Conservation (phyloP, 2,797 vertebrate species). For the Somateria mollissima region DNA sequence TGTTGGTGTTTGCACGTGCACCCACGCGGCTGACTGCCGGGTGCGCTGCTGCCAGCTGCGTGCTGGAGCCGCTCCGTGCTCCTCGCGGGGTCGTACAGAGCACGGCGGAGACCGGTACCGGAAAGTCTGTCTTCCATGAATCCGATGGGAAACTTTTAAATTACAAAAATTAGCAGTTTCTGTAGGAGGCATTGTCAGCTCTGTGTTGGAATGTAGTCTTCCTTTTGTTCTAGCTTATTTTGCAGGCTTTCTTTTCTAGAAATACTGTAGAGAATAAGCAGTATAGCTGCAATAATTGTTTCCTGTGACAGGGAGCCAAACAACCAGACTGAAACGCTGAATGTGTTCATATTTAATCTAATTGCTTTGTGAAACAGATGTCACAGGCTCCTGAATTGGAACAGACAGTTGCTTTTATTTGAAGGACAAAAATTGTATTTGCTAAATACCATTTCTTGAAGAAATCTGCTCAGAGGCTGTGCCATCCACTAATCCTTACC, state of each 20-base stretch:
- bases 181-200: neutral
- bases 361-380: neutral
- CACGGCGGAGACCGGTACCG: neutral
- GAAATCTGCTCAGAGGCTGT: neutral
- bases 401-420: neutral
- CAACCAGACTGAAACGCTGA: neutral
- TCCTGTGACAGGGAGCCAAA: neutral
- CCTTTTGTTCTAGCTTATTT: neutral
- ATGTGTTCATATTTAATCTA: neutral
- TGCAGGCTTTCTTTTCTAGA: neutral
- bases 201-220: neutral
- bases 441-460: neutral
- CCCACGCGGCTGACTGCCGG: neutral
- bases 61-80: neutral
- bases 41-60: accelerated
- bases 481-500: neutral
- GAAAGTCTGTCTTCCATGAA: neutral
- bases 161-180: neutral
- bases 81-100: accelerated
- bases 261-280: neutral
- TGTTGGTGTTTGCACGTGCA: neutral
- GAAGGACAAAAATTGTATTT: neutral
- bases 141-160: neutral
- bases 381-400: neutral
- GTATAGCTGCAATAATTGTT: neutral